phyloP scores from a whole-genome alignment of 2,888 invertebrate genomes.

The Tanypteryx hageni region DNA sequence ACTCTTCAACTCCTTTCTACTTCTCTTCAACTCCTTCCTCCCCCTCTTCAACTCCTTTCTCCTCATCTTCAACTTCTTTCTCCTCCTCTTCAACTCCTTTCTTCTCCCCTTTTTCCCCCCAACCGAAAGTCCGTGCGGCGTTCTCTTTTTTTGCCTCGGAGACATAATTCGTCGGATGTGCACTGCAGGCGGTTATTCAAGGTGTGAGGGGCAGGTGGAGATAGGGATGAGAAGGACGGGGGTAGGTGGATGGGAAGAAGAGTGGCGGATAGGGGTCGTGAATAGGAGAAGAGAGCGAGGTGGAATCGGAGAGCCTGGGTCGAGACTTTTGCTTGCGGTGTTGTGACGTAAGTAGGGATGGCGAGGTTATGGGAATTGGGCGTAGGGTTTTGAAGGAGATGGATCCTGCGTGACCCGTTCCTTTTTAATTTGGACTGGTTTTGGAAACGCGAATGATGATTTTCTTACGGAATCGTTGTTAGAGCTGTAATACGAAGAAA shows the following conservation, averaged over 20 bases:
- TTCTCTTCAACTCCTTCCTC: no score
- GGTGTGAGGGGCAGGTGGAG: no score
- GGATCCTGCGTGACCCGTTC: neutral
- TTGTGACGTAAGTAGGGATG: neutral
- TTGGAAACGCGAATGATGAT: neutral
- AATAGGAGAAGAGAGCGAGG: neutral
- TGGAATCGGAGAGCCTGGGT: neutral
- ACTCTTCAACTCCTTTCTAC: constrained; percentile 46
- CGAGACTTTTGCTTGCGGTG: neutral
- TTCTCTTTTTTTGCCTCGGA: neutral
- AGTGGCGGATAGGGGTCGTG: no score
- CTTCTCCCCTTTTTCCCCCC: no score
- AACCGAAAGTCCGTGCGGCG: neutral
- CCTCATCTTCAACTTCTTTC: neutral
- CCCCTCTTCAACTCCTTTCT: constrained; percentile 48
- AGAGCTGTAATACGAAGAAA: no score
- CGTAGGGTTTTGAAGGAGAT: constrained; percentile 8
- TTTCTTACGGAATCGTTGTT: neutral
- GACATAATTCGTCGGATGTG: no score
- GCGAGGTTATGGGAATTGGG: no score
- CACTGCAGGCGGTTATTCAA: no score
- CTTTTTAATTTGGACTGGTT: neutral
- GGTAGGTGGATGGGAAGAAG: no score
- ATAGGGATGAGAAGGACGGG: no score
- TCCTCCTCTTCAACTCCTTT: constrained; percentile 44